Conservation (phyloP, 2,113 vertebrate species). For the Verasper variegatus region DNA sequence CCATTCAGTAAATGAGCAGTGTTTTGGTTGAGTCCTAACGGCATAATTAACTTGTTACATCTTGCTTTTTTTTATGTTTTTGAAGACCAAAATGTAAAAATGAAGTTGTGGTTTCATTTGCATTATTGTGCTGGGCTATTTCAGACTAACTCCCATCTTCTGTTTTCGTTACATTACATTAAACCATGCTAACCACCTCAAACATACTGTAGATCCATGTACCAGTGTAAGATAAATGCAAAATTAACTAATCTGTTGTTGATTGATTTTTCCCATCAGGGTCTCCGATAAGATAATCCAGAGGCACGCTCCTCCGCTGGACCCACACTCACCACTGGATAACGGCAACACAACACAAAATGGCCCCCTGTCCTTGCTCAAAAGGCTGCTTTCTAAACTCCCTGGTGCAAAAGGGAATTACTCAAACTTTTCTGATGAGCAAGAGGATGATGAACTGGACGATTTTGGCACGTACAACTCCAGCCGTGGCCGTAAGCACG, state of each 20-base stretch:
- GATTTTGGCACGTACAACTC: not conserved
- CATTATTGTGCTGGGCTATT: not conserved
- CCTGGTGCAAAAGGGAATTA: conserved; percentile 58
- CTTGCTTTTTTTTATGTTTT: too few species aligned
- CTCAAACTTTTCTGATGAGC: conserved; percentile 37
- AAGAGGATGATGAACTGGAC: conserved; percentile 53
- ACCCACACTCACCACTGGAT: conserved; percentile 68
- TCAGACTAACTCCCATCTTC: not conserved
- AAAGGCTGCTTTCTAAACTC: conserved; percentile 83
- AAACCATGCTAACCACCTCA: not conserved
- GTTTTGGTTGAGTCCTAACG: too few species aligned
- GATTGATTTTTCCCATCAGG: conserved; percentile 71
- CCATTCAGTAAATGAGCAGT: too few species aligned
- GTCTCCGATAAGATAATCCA: conserved; percentile 90
- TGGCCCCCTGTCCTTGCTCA: conserved; percentile 80
- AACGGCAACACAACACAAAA: conserved; percentile 76
- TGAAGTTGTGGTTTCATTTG: too few species aligned
- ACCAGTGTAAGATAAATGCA: not conserved
- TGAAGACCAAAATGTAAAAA: too few species aligned
- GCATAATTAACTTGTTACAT: too few species aligned
- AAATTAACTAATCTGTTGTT: not conserved
- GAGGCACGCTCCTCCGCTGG: conserved; percentile 85
- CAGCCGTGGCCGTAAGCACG: conserved; percentile 80
- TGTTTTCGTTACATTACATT: not conserved
- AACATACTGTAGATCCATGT: not conserved